Evolutionary conservation across 2,888 invertebrate species (phyloP).

Genomic region (Rapana venosa): DNA sequence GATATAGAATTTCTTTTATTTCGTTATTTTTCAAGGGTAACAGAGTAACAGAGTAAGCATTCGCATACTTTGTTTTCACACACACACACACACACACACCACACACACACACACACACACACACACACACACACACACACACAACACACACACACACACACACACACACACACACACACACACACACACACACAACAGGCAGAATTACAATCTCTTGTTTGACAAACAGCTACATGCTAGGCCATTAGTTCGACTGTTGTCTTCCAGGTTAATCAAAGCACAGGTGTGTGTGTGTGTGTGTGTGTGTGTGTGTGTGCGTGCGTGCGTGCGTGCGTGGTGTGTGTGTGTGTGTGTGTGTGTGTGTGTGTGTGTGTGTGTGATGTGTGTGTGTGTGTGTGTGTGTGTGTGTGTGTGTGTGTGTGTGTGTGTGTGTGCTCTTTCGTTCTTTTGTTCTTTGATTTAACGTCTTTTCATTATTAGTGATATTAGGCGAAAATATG

Average conservation of each 20-base stretch:
- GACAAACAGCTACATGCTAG: background rate
- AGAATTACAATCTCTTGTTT: background rate
- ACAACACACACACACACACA: too few relatives aligned
- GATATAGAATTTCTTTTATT: too few relatives aligned
- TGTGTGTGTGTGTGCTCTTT: too few relatives aligned
- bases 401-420: conserved; percentile 18
- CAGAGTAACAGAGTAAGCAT: background rate
- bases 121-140: background rate
- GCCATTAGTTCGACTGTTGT: background rate
- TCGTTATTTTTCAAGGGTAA: background rate
- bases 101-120: background rate
- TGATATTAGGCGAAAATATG: background rate
- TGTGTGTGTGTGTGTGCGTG: conserved; percentile 23
- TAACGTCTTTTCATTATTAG: too few relatives aligned
- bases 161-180: too few relatives aligned
- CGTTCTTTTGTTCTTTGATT: too few relatives aligned
- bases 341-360: conserved; percentile 13
- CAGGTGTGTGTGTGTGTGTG: conserved; percentile 20
- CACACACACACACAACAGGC: too few relatives aligned
- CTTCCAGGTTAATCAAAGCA: background rate
- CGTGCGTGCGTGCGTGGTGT: too few relatives aligned
- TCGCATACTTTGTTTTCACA: too few relatives aligned
- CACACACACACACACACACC: background rate
- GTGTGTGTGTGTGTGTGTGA: background rate
- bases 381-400: too few relatives aligned